Conservation (phyloP, 2,888 invertebrate genomes). For the Sepioteuthis lessoniana region DNA sequence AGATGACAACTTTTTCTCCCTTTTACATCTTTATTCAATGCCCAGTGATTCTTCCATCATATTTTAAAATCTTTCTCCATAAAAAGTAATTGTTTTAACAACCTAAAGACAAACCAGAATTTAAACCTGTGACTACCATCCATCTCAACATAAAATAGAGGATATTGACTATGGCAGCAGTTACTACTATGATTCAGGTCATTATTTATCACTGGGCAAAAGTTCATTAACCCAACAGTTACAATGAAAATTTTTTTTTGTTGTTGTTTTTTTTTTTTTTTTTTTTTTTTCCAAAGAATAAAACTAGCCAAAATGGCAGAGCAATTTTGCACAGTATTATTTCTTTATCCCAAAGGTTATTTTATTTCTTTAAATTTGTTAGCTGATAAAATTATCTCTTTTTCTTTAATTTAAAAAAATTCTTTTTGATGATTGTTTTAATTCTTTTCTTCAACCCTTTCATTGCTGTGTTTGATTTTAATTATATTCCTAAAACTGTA, state of each 20-base stretch:
- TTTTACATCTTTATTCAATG: neutral
- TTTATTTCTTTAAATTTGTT: neutral
- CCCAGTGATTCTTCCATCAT: conserved; percentile 2
- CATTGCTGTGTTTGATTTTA: too few species aligned
- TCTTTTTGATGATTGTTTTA: too few species aligned
- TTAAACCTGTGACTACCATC: neutral
- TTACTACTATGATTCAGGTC: neutral
- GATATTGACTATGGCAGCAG: neutral
- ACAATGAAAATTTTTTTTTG: neutral
- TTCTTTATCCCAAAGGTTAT: neutral
- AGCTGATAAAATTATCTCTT: neutral
- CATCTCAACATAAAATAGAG: neutral
- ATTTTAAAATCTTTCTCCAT: neutral
- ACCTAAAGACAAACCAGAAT: neutral
- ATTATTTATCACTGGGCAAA: neutral
- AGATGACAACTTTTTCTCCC: neutral
- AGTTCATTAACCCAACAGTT: neutral
- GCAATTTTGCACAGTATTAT: neutral
- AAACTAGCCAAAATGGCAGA: neutral
- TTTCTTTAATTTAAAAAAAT: too few species aligned
- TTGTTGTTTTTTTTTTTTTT: neutral
- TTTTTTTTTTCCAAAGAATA: neutral
- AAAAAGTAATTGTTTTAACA: neutral
- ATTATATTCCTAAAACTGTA: too few species aligned
- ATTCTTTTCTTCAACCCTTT: too few species aligned